Evolutionary conservation across 2,888 invertebrate species (phyloP), one percentile per base, ranked within the genome.

Genomic region (Yponomeuta plumbellus): DNA sequence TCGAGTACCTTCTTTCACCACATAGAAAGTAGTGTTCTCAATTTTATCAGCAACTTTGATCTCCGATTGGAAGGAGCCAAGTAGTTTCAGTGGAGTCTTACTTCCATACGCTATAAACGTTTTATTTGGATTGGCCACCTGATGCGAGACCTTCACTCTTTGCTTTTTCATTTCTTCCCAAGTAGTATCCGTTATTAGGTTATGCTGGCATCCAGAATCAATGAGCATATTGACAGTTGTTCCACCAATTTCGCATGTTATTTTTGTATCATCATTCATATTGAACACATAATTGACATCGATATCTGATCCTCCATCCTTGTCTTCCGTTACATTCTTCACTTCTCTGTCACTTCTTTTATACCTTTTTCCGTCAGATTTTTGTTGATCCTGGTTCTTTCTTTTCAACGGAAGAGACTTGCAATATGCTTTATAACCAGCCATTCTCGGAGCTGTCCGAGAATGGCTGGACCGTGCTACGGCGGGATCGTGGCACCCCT

Each of bases 251-350:
- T 61, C 26, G 61, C 72, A 72, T n/a, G 17, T 22, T 2, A 71
- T 23, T 0, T 13, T 62, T 13, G 59, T 67, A 62, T 70, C 70
- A 10, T 71, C 52, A 11, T 71, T 62, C 0, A 72, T 57, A 34
- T 72, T 69, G 52, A 73, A 72, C 20, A 71, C 61, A 52, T 73
- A 71, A 22, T 71, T n/a, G n/a, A n/a, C n/a, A n/a, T n/a, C 44
- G 0, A 68, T 39, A 23, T 67, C 26, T 61, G 67, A 67, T 39
- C 23, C 13, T 22, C 4, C 6, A 21, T 62, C 62, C 11, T 62
- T n/a, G 17, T 34, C 13, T 26, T 62, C 39, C 20, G 21, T n/a
- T n/a, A 52, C 22, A 10, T 64, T n/a, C 22, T 17, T 64, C 21
- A 56, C 23, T 40, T 40, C 20, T 21, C 20, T 64, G 2, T 57